Base-by-base conservation (phyloP, 92 coral and sea anemone species). In the Porites lobata region DNA sequence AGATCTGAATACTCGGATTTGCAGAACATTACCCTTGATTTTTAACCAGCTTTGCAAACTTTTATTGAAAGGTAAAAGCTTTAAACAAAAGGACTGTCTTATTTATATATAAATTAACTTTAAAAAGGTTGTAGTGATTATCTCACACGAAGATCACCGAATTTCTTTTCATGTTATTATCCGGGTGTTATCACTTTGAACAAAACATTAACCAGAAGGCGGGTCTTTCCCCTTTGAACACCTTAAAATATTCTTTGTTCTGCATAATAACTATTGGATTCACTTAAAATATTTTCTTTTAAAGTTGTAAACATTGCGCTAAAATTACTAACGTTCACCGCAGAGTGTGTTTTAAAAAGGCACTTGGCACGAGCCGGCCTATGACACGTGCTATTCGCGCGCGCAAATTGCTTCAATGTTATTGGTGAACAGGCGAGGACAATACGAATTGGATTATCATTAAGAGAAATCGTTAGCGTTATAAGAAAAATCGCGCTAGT, bases 241-340 rank as follows among this genome's bases (percentile, higher is more conserved):
- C 50, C 64, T 21, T 52, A 50, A 62, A 79, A 62, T 47, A 84
- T 47, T 74, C 87, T 71, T 83, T 83, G 87, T 84, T 82, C 24
- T n/a, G 1, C 67, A 69, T 75, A 63, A 73, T 21, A 84, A 12
- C 51, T 62, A 51, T 75, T 71, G 62, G 24, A 20, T 18, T 74
- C 64, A 63, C 64, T 50, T 53, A 47, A 82, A 82, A 64, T 61
- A 75, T 75, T 84, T 72, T 74, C 50, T 29, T 75, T 84, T 17
- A 21, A 38, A 61, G 21, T 50, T n/a, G 13, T 11, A 57, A 71
- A 19, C 65, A 58, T 70, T 47, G 59, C 56, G 0, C 20, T 57
- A 53, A 58, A 53, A 18, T 56, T 5, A 69, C 38, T 7, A 69
- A 52, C 15, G 52, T 8, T 3, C 7, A 70, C 69, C 51, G 21